These are phyloP conservation scores for Tubiluchus corallicola DNA, from an alignment of 2,888 invertebrate genomes.

Conservation along the genomic window DNA sequence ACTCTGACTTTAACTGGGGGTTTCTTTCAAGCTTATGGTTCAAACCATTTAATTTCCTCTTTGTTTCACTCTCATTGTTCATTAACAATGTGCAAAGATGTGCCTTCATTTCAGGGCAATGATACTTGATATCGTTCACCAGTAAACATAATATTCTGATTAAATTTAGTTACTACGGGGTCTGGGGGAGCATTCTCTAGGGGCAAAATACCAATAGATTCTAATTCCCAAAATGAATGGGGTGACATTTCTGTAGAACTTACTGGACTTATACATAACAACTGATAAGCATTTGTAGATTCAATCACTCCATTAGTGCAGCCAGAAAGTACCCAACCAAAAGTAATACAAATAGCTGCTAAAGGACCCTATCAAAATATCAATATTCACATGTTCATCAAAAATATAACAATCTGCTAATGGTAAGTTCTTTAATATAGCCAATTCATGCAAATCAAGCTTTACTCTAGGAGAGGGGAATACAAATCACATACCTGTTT, in stretches of 20 bases:
- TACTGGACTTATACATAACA: no score
- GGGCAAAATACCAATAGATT: neutral
- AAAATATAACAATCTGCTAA: neutral
- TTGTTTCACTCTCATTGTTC: neutral
- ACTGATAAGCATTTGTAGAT: no score
- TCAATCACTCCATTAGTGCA: neutral
- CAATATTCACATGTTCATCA: neutral
- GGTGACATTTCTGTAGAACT: no score
- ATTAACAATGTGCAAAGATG: neutral
- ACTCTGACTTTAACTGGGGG: neutral
- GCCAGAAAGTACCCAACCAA: neutral
- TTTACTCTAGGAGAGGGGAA: no score
- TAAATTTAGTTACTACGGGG: neutral
- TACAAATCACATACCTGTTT: no score
- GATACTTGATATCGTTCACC: neutral
- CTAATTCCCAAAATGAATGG: conserved; percentile 3
- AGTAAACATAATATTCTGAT: neutral
- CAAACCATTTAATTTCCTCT: neutral
- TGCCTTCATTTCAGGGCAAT: neutral
- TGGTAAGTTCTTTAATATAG: no score
- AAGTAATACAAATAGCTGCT: no score
- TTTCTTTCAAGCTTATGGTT: neutral
- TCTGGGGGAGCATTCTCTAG: neutral
- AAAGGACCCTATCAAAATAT: conserved; percentile 3
- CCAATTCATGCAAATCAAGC: no score